phyloP scores from a whole-genome alignment of 2,888 invertebrate species.

The Masnerella sp. region DNA sequence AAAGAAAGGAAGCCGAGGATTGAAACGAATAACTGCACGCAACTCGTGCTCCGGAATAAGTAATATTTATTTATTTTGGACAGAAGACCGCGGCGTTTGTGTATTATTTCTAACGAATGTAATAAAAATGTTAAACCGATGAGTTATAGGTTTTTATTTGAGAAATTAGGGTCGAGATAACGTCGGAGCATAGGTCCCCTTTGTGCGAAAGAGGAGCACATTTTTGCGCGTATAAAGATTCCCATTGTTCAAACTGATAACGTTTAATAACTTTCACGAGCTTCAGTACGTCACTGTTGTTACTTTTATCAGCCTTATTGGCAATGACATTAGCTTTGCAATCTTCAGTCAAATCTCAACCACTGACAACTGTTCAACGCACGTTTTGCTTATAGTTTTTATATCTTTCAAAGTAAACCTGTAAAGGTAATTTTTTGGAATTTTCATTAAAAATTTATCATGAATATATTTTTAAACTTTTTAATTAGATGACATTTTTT shows the following conservation, averaged over 20 bases:
- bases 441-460: too few species aligned
- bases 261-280: constrained; percentile 37
- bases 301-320: constrained; percentile 63
- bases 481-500: too few species aligned
- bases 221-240: constrained; percentile 53
- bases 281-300: constrained; percentile 16
- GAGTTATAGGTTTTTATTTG: not conserved
- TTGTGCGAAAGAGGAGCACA: too few species aligned
- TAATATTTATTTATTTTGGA: constrained; percentile 70
- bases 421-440: too few species aligned
- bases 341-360: constrained; percentile 42
- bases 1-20: too few species aligned
- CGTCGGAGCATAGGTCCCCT: not conserved
- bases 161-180: not conserved
- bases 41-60: constrained; percentile 64
- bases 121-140: constrained; percentile 73
- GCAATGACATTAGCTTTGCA: constrained; percentile 53
- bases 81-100: constrained; percentile 70
- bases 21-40: constrained; percentile 57
- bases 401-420: not conserved
- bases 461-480: too few species aligned
- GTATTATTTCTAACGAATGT: constrained; percentile 76
- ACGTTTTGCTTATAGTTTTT: not conserved
- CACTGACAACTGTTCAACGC: not conserved
- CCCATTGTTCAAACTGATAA: constrained; percentile 46